phyloP scores from a whole-genome alignment of 2,113 vertebrate species.

The Sakesphorus luctuosus region DNA sequence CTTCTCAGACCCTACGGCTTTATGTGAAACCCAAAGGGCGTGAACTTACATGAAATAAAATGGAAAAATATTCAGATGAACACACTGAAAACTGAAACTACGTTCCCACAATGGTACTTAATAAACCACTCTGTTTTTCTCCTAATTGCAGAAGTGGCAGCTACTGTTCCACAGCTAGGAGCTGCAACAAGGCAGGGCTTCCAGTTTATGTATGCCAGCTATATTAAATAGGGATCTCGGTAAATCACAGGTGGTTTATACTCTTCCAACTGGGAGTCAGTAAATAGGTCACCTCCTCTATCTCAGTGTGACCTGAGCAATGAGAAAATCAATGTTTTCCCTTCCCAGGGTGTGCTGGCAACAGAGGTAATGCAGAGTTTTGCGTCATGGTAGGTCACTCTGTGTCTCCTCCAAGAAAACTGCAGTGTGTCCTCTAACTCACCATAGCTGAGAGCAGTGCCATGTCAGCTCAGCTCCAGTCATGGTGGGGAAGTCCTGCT shows the following conservation, averaged over 20 bases:
- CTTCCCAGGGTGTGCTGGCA: background rate
- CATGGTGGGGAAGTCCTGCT: accelerated
- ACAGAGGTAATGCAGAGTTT: background rate
- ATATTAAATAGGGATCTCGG: background rate
- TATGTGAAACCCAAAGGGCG: slow-evolving; percentile 64
- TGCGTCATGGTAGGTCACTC: accelerated
- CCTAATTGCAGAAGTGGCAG: slow-evolving; percentile 45
- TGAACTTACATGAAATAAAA: slow-evolving; percentile 69
- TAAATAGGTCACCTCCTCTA: background rate
- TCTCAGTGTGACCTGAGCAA: background rate
- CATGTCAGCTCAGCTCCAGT: accelerated
- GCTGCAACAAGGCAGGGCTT: background rate
- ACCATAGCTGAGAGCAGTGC: background rate
- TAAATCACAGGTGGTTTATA: background rate
- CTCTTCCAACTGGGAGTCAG: background rate
- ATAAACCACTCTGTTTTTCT: slow-evolving; percentile 43
- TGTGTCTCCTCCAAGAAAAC: background rate
- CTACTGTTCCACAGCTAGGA: background rate
- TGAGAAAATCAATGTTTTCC: background rate
- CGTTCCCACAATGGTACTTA: slow-evolving; percentile 39
- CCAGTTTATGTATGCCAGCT: background rate
- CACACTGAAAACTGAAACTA: slow-evolving; percentile 52
- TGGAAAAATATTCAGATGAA: slow-evolving; percentile 63
- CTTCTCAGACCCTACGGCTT: slow-evolving; percentile 49
- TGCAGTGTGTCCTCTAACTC: background rate